Evolutionary conservation across 2,888 invertebrate species (phyloP), one percentile per base, ranked within the genome.

Genomic region (Oxyscelio sp.): DNA sequence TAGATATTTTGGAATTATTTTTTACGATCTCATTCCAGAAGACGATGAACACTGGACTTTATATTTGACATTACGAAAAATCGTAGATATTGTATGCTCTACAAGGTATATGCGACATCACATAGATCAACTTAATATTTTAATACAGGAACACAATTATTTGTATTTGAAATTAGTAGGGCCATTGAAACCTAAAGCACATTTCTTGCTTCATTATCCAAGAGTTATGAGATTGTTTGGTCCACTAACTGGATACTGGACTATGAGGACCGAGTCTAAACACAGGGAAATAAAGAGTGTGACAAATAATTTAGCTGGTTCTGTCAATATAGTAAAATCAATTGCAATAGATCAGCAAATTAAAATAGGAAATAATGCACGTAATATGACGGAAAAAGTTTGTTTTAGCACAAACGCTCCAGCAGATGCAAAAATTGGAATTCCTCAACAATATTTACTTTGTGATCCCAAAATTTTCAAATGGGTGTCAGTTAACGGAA

Each of bases 221-320:
- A 61, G 45, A 22, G 52, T 71, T 1, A 71, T 71, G 13, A 19
- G 5, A 27, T 17, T 63, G 17, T 71, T 71, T 50, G 71, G 80
- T 17, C 65, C 79, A 27, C 38, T 48, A 8, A 21, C 19, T n/a
- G 19, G 43, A 13, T 77, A 59, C 34, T 68, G 66, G 58, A 68
- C 77, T 24, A 77, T 77, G 68, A 61, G 77, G 9, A 40, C 54
- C 19, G 77, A 77, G n/a, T 66, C 66, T 19, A 77, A 77, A 43
- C 77, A 77, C 19, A 50, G 77, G 2, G 50, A 66, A 6, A 48
- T 77, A 38, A 77, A 77, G 52, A 15, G 27, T 8, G 27, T 68
- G 1, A 50, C 65, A 27, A 68, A 66, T 19, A 43, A 38, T 21
- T 50, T 77, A 11, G 68, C 59, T 24, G 77, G 77, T 31, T 59